Conservation (phyloP, 2,888 invertebrate species). For the Nomada fucata region DNA sequence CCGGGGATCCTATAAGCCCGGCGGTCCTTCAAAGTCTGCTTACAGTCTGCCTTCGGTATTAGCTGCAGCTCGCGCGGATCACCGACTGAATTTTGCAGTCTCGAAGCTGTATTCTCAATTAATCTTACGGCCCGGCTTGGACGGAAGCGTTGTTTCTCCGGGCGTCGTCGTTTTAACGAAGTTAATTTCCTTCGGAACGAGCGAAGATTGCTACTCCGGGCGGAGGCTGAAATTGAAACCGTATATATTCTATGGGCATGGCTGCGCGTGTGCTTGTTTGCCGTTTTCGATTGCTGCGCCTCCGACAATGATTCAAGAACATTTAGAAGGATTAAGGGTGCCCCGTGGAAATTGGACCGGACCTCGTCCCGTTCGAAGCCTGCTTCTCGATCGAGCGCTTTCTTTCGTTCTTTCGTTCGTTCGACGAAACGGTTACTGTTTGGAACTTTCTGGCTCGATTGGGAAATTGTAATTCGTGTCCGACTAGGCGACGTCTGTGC, state of each 20-base stretch:
- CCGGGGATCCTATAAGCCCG: slow-evolving; percentile 55
- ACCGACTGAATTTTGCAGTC: slow-evolving; percentile 39
- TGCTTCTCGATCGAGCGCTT: background rate
- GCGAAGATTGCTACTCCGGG: background rate
- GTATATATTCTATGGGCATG: slow-evolving; percentile 10
- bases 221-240: slow-evolving; percentile 39
- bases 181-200: slow-evolving; percentile 45
- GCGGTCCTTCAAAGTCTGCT: slow-evolving; percentile 63
- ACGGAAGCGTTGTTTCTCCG: slow-evolving; percentile 38
- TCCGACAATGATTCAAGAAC: slow-evolving; percentile 20
- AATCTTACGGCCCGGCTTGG: slow-evolving; percentile 28
- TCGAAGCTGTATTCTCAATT: slow-evolving; percentile 50
- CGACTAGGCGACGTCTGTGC: too few species aligned
- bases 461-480: too few species aligned
- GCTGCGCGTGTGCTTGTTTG: slow-evolving; percentile 14
- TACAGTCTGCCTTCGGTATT: slow-evolving; percentile 41
- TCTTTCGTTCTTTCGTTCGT: background rate
- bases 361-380: background rate
- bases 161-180: slow-evolving; percentile 38
- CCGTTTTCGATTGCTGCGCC: slow-evolving; percentile 19
- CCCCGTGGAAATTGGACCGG: background rate
- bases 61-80: slow-evolving; percentile 42
- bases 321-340: slow-evolving; percentile 27
- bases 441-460: slow-evolving; percentile 1
- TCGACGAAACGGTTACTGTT: background rate